Base-by-base conservation (phyloP, 2,113 vertebrate species). In the Gallinago undulata region DNA sequence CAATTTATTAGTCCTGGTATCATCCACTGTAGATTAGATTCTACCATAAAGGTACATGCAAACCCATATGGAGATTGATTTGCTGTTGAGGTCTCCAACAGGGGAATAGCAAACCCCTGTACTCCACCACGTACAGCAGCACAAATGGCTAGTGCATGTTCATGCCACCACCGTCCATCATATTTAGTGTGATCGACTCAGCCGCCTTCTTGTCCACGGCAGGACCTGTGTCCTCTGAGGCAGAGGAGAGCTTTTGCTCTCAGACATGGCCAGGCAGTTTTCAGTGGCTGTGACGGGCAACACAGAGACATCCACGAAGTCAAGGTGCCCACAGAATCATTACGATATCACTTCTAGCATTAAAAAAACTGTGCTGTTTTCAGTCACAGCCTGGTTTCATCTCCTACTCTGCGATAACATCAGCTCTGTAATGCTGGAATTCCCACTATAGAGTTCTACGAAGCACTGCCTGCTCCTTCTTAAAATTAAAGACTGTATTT, bases 291-390 rank as follows among this genome's bases (percentile, higher is more conserved):
- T 57, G 10, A 30, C 37, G n/a, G 27, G 28, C 47, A 57, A 11
- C 19, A 67, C 23, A 84, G 19, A 19, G 68, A 31, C 27, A 83
- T 19, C 22, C n/a, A 16, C 7, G 66, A 93, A 62, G 27, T 51
- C 57, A 59, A 64, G 35, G 39, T 79, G 35, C 21, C 33, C 74
- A 48, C 35, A 72, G 43, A 73, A 84, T 82, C 22, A 30, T 60
- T 39, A 33, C 0, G 0, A 9, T 37, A 33, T 18, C 35, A 39
- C 23, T 72, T 68, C 53, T 41, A n/a, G 37, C 31, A 51, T 80
- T 84, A 72, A 60, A 68, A 82, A 91, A 50, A 22, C 25, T 15
- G 17, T 80, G 50, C 33, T 51, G 30, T 64, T 92, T 50, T 68
- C 67, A 55, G 45, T 84, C 67, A 93, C 78, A 88, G 24, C 43